phyloP scores from a whole-genome alignment of 2,113 vertebrate genomes.

The Gopherus flavomarginatus region DNA sequence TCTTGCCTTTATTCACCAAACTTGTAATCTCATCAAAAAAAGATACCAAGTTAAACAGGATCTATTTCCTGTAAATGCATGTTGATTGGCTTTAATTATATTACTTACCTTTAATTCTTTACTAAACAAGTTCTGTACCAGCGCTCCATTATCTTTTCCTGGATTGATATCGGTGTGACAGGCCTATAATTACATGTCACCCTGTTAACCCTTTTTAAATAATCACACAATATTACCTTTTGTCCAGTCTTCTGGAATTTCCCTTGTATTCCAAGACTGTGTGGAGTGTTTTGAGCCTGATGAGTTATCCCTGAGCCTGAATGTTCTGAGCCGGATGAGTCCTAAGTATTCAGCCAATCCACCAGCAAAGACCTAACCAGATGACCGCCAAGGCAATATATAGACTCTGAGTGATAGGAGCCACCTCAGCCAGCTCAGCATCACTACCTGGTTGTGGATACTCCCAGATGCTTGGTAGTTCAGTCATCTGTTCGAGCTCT shows the following conservation, averaged over 20 bases:
- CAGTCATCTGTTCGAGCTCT: no score
- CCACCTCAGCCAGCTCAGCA: no score
- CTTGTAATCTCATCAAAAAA: not conserved
- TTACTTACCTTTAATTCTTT: not conserved
- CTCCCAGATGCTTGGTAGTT: no score
- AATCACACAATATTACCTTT: not conserved
- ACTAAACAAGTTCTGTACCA: not conserved
- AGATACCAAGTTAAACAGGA: not conserved
- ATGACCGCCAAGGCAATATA: no score
- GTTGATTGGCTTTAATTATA: not conserved
- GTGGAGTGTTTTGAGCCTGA: not conserved
- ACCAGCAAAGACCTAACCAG: no score
- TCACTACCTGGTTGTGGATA: no score
- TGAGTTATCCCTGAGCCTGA: not conserved
- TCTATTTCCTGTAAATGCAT: not conserved
- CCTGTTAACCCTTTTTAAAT: not conserved
- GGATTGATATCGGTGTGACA: not conserved
- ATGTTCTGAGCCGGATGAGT: not conserved
- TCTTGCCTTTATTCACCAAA: not conserved
- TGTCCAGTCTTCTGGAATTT: not conserved
- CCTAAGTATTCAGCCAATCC: not conserved
- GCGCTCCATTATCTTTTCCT: not conserved
- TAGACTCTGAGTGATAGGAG: no score
- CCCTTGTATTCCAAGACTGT: not conserved
- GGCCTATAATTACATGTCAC: not conserved